Conservation (phyloP, 2,888 invertebrate genomes). For the Cyaniris semiargus region DNA sequence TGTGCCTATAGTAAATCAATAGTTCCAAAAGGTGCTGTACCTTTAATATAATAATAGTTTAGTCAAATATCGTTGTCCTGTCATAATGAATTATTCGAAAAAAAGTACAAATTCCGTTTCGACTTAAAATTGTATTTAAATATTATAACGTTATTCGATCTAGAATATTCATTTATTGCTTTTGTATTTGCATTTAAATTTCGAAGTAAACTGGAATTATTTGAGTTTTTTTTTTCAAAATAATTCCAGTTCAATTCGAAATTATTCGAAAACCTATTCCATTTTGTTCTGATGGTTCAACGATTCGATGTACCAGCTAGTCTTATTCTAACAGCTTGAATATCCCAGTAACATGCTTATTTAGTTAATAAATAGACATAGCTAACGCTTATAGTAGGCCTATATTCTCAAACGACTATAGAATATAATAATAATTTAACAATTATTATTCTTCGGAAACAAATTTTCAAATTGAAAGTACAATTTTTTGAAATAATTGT, state of each 20-base stretch:
- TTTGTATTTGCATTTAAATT: neutral
- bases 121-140: neutral
- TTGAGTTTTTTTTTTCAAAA: neutral
- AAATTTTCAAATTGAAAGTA: neutral
- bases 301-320: conserved; percentile 58
- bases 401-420: conserved; percentile 23
- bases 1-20: conserved; percentile 62
- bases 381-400: conserved; percentile 16
- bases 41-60: conserved; percentile 49
- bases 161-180: neutral
- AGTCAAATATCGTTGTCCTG: conserved; percentile 43
- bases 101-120: conserved; percentile 21
- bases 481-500: neutral
- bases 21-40: conserved; percentile 57
- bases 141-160: neutral
- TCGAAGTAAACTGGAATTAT: neutral
- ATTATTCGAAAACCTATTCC: conserved; percentile 7
- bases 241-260: neutral
- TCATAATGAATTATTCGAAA: conserved; percentile 35
- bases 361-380: conserved; percentile 6
- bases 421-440: conserved; percentile 5
- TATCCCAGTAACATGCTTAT: conserved; percentile 20
- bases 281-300: conserved; percentile 38
- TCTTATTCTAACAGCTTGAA: conserved; percentile 48
- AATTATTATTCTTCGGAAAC: neutral